These are phyloP conservation scores for Sarotherodon lohbergeri DNA, from an alignment of 2,113 vertebrate genomes.

Conservation along the genomic window DNA sequence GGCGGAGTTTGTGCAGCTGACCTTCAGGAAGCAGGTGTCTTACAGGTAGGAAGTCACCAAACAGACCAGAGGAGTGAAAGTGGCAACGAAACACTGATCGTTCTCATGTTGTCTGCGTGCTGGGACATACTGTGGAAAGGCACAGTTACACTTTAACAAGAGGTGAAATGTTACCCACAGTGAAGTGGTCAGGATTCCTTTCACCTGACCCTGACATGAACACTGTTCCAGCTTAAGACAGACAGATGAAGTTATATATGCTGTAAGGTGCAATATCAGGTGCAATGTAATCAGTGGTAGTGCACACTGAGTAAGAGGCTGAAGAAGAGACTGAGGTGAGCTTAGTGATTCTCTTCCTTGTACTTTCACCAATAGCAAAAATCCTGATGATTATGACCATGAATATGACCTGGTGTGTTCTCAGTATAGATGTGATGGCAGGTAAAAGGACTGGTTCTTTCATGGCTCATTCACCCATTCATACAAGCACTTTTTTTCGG, in stretches of 20 bases:
- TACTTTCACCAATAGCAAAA: background rate
- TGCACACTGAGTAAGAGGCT: background rate
- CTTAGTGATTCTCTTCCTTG: background rate
- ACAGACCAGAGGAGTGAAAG: background rate
- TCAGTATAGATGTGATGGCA: background rate
- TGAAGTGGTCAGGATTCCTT: background rate
- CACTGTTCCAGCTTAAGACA: background rate
- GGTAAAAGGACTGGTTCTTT: rapidly evolving
- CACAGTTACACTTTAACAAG: background rate
- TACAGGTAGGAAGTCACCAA: conserved; percentile 78
- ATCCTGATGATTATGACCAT: background rate
- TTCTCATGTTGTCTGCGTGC: background rate
- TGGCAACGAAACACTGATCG: rapidly evolving
- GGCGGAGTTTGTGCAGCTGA: conserved; percentile 75
- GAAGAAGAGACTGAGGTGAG: background rate
- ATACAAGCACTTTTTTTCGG: background rate
- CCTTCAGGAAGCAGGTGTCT: conserved; percentile 87
- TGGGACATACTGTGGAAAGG: background rate
- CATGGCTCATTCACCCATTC: background rate
- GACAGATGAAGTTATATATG: background rate
- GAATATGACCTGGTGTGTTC: background rate
- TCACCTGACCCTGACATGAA: background rate
- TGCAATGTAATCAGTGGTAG: background rate
- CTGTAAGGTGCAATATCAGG: background rate
- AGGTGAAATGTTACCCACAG: background rate